phyloP scores from a whole-genome alignment of 2,797 vertebrate genomes.

The Tarsius wallacei region DNA sequence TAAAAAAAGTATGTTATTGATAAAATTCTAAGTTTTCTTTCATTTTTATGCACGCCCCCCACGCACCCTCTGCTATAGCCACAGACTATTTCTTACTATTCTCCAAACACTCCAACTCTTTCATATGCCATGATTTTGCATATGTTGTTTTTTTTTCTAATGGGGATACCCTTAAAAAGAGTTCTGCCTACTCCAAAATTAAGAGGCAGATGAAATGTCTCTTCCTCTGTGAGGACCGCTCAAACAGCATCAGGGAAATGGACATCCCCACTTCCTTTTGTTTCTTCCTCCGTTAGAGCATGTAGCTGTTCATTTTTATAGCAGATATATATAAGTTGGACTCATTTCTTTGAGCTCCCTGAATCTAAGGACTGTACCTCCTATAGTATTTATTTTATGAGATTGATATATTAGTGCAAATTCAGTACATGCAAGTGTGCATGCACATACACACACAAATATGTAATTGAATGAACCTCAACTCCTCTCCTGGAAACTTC shows the following conservation, averaged over 20 bases:
- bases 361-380: neutral
- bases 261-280: neutral
- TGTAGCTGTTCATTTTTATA: neutral
- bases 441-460: neutral
- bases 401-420: neutral
- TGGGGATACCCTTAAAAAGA: neutral
- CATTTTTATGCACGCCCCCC: conserved; percentile 18
- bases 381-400: neutral
- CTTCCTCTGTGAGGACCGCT: neutral
- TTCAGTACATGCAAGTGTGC: neutral
- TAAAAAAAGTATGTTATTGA: conserved; percentile 54
- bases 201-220: neutral
- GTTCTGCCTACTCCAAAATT: neutral
- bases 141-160: conserved; percentile 27
- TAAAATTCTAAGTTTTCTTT: conserved; percentile 64
- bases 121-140: conserved; percentile 23
- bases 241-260: neutral
- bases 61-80: conserved; percentile 52
- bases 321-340: neutral
- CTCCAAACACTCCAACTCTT: neutral
- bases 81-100: conserved; percentile 53
- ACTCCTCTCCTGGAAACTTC: neutral
- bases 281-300: neutral
- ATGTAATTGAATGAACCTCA: neutral
- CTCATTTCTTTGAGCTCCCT: neutral